phyloP scores from a whole-genome alignment of 2,797 vertebrate species.

The Tinamus major region DNA sequence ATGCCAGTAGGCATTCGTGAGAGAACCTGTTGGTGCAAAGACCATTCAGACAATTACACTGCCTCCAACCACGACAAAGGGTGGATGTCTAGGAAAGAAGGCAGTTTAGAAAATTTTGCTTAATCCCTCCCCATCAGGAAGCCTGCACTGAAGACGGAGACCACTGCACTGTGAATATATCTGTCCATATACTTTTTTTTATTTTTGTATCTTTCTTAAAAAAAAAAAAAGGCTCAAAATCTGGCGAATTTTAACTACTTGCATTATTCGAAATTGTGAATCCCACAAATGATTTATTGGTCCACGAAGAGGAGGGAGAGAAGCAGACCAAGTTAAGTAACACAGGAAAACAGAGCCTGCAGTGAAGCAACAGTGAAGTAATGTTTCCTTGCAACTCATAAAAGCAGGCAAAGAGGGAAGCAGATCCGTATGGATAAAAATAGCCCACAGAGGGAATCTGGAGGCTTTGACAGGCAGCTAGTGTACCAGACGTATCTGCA shows the following conservation, averaged over 20 bases:
- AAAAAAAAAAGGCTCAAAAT: background rate
- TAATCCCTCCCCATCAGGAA: background rate
- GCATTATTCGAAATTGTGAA: background rate
- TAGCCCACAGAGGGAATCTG: background rate
- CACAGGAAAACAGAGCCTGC: background rate
- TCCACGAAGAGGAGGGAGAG: background rate
- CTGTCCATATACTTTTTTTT: background rate
- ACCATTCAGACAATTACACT: background rate
- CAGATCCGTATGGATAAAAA: background rate
- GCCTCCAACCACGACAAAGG: background rate
- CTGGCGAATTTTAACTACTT: conserved; percentile 3
- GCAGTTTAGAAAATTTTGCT: background rate
- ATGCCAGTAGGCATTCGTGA: conserved; percentile 4
- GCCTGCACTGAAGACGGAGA: background rate
- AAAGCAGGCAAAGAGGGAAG: background rate
- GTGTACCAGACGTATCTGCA: background rate
- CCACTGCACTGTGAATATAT: background rate
- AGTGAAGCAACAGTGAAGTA: background rate
- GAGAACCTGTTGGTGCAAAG: conserved; percentile 42
- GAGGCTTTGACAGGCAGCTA: background rate
- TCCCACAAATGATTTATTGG: background rate
- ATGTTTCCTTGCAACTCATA: background rate
- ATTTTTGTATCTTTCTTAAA: background rate
- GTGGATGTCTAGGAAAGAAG: background rate
- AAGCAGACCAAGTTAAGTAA: background rate